Conservation (phyloP, 2,113 vertebrate species). For the chimpanzee (Pan troglodytes) region NHGRI_mPanTro3-v2.1_pri NC_072403.2:165015001-165015500, state of each 20-base stretch:
- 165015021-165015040: not conserved
- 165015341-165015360: not conserved
- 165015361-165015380: not conserved
- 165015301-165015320: not conserved
- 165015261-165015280: not conserved
- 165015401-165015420: not conserved
- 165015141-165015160: not conserved
- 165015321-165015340: not conserved
- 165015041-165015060: slow-evolving; percentile 49
- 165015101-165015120: not conserved
- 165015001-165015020: not conserved
- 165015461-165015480: not conserved
- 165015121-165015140: not conserved
- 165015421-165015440: not conserved
- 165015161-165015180: not conserved
- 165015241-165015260: not conserved
- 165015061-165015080: not conserved
- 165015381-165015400: not conserved
- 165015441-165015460: not conserved
- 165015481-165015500: not conserved
- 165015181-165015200: not conserved
- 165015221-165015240: not conserved
- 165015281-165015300: not conserved
- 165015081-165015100: not conserved
- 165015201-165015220: not conserved